A percentile compares a stretch with the other conserved stretches of the same genome.
These are phyloP conservation scores for Hylaeus volcanicus DNA, from an alignment of 1,140 invertebrate species.

Conservation along the genomic window DNA sequence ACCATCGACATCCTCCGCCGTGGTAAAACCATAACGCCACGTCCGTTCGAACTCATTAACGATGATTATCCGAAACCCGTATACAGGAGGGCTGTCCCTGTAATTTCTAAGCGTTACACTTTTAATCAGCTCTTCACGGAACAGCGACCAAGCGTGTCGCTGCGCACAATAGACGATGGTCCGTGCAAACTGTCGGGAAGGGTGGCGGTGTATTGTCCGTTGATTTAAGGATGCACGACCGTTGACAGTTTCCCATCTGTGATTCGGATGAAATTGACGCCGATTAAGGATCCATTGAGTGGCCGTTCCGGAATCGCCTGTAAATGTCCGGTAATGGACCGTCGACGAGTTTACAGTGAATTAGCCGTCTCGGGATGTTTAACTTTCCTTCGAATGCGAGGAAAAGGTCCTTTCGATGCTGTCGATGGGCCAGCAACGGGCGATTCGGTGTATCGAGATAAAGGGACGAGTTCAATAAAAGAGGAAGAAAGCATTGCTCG, in stretches of 20 bases:
- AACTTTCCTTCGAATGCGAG: neutral
- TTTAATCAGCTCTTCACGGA: conserved; percentile 66
- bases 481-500: too few species aligned
- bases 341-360: conserved; percentile 2
- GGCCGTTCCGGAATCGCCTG: neutral
- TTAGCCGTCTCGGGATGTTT: conserved; percentile 31
- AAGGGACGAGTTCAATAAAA: too few species aligned
- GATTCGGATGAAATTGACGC: conserved; percentile 53
- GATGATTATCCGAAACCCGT: conserved; percentile 45
- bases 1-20: too few species aligned
- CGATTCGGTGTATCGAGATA: too few species aligned
- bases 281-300: conserved; percentile 52
- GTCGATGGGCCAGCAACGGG: too few species aligned
- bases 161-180: conserved; percentile 53
- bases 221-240: conserved; percentile 60
- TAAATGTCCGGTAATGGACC: conserved; percentile 15
- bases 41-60: conserved; percentile 56
- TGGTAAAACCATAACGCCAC: neutral
- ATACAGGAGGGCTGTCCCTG: conserved; percentile 9
- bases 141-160: conserved; percentile 55
- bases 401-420: neutral
- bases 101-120: conserved; percentile 68
- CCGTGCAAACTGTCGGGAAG: conserved; percentile 36
- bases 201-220: conserved; percentile 55
- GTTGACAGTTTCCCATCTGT: conserved; percentile 61